phyloP scores from a whole-genome alignment of 2,888 invertebrate species.

The Acronicta alni region DNA sequence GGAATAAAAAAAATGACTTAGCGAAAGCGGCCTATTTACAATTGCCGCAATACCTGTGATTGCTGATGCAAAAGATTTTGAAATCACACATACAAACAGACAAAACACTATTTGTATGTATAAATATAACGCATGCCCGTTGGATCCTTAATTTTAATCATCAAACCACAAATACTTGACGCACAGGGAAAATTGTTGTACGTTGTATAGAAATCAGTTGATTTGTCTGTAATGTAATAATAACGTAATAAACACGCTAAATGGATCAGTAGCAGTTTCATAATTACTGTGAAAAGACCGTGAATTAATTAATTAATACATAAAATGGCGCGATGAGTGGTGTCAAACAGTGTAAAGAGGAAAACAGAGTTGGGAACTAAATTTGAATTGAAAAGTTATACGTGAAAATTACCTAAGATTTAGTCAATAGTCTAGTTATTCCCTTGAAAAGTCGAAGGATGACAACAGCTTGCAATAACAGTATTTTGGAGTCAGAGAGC shows the following conservation, averaged over 20 bases:
- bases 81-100: not conserved
- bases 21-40: too few species aligned
- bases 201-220: not conserved
- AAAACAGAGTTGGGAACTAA: not conserved
- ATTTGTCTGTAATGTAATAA: not conserved
- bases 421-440: not conserved
- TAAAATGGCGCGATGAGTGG: not conserved
- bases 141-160: not conserved
- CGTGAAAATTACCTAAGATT: too few species aligned
- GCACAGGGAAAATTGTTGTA: constrained; percentile 24
- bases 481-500: not conserved
- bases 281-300: constrained; percentile 13
- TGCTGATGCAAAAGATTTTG: too few species aligned
- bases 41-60: too few species aligned
- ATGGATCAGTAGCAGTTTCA: constrained; percentile 11
- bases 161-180: constrained; percentile 7
- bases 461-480: constrained; percentile 8
- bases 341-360: not conserved
- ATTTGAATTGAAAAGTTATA: not conserved
- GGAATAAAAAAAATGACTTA: too few species aligned
- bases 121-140: too few species aligned
- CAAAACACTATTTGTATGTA: not conserved
- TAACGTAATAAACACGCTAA: not conserved
- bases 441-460: not conserved
- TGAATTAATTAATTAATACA: not conserved